Evolutionary conservation across 2,797 vertebrate genomes (phyloP), one percentile per base, ranked within the genome.

Genomic region (Prunella strophiata): DNA sequence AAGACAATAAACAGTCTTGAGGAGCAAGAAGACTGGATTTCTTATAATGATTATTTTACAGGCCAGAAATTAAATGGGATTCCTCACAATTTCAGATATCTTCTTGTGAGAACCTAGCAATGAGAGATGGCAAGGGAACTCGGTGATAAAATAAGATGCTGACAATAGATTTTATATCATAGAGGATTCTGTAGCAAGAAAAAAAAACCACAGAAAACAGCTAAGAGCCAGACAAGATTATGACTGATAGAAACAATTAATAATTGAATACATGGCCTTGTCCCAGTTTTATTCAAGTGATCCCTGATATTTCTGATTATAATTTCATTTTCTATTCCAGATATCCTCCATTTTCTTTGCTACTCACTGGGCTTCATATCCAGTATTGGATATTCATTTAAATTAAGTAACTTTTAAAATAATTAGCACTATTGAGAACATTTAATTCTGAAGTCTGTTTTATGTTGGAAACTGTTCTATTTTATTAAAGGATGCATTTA

Each of bases 31-130:
- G 22, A 71, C 3, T 45, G 10, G 26, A 40, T 59, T 85, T 91
- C 48, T 45, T 38, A 43, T 17, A 55, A 77, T 88, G 70, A 42
- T 13, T 55, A 12, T 73, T 63, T 88, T 48, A 45, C 16, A 48
- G 47, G 18, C 5, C 50, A 71, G 32, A 65, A 92, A 27, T 1
- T 0, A 51, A 62, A 70, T 11, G 1, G 2, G 7, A 36, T 76
- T 59, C 10, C 29, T 83, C 5, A 7, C 4, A 9, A 51, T 74
- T 67, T 86, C 34, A 51, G 12, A 1, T 67, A 22, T 13, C 30
- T 65, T 21, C 30, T 65, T 23, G 16, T 30, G 10, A 50, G 21
- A n/a, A 36, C 19, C 21, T 61, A 43, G 14, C 10, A 74, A 55
- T 47, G 29, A 80, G 40, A 76, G 29, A 77, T 71, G 13, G 9